Base-by-base conservation (phyloP, 2,113 vertebrate species). In the Chrysochloris asiatica region DNA sequence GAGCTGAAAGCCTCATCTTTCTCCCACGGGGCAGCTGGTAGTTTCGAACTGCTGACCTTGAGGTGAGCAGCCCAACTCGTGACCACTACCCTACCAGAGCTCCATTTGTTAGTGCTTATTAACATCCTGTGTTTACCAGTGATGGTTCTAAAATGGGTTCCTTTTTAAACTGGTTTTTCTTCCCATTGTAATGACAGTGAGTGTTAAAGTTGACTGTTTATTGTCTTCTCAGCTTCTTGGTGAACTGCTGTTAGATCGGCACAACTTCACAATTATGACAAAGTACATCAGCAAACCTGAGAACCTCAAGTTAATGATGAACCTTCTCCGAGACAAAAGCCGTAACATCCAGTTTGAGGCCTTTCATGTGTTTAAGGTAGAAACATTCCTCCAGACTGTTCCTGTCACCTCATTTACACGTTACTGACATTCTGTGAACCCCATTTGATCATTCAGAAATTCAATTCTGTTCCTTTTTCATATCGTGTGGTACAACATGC, bases 221-320 rank as follows among this genome's bases (percentile, higher is more conserved):
- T 45, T 95, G 76, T 94, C 52, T 90, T 77, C 95, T 59, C 85
- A 98, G 98, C 98, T 98, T 94, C 98, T 98, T 0, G 98, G 98
- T 85, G 98, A 98, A 83, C 97, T 98, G 86, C 97, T 98, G 48
- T 83, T 98, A 97, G 98, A 98, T 86, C 97, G 98, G 93, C 98
- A 98, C 94, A 98, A 98, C 95, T 98, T 98, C 97, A 98, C 98
- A 71, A 98, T 98, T 97, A 98, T 98, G 98, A 98, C 98, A 0
- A 98, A 98, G 71, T 98, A 98, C 95, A 98, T 98, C 98, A 98
- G 98, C 96, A 98, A 98, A 97, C 98, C 98, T 77, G 98, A 98
- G 94, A 98, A 98, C 97, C 98, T 98, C 95, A 98, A 98, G 48
- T 95, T 98, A 78, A 98, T 98, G 98, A 98, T 98, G 98, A 98